phyloP scores from a whole-genome alignment of 2,888 invertebrate species.

The Hartigia nigra region DNA sequence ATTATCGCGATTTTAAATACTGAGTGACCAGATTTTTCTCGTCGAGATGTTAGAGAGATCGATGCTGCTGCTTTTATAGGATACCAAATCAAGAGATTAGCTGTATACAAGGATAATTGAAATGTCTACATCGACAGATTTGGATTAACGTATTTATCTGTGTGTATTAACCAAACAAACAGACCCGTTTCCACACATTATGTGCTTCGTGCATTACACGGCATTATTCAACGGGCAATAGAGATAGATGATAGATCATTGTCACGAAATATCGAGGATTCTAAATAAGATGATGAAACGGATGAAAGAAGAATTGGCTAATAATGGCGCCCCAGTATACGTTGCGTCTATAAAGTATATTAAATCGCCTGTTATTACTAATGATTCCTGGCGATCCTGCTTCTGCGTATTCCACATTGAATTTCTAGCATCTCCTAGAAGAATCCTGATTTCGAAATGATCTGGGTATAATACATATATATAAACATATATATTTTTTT shows the following conservation, averaged over 20 bases:
- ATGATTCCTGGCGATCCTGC: neutral
- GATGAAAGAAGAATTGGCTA: neutral
- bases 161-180: neutral
- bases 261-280: neutral
- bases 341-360: too few relatives aligned
- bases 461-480: neutral
- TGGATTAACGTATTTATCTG: neutral
- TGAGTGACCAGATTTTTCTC: conserved; percentile 32
- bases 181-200: neutral
- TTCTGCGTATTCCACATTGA: neutral
- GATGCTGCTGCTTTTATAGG: neutral
- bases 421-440: neutral
- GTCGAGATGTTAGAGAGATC: neutral
- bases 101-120: neutral
- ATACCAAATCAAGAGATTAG: neutral
- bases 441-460: neutral
- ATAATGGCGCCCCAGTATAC: too few relatives aligned
- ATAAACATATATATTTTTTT: neutral
- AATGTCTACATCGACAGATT: neutral
- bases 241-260: neutral
- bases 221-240: neutral
- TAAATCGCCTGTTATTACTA: neutral
- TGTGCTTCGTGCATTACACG: neutral
- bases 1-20: conserved; percentile 32
- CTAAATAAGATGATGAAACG: neutral